Percentiles rank a stretch among this genome's conserved stretches.
phyloP scores from a whole-genome alignment of 2,113 vertebrate genomes.

The Pica pica region DNA sequence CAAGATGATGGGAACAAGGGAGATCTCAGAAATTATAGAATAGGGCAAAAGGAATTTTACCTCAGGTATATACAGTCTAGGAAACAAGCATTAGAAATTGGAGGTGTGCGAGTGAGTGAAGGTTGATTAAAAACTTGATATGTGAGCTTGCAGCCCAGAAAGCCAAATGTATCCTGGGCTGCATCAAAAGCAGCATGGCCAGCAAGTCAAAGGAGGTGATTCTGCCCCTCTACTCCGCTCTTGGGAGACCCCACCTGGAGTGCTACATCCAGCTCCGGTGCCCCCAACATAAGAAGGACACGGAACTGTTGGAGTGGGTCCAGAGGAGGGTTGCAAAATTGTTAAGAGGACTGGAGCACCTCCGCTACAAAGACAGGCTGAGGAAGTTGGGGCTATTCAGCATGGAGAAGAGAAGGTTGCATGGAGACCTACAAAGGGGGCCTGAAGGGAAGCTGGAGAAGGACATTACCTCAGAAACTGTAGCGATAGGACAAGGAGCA shows the following conservation, averaged over 20 bases:
- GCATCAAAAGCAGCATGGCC: neutral
- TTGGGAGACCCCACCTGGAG: neutral
- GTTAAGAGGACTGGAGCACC: neutral
- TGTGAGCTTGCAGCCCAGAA: neutral
- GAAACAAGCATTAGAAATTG: neutral
- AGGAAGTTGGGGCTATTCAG: neutral
- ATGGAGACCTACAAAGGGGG: neutral
- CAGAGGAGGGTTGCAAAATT: neutral
- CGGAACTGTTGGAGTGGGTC: neutral
- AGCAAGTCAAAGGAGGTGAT: neutral
- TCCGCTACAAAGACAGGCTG: neutral
- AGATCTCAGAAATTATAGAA: neutral
- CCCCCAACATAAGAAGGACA: neutral
- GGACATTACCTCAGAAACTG: neutral
- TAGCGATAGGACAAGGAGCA: neutral
- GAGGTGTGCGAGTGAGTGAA: neutral
- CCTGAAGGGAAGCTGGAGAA: rapidly evolving
- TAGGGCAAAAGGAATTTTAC: neutral
- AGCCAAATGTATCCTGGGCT: neutral
- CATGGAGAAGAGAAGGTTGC: neutral
- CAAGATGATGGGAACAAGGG: neutral
- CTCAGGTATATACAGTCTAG: neutral
- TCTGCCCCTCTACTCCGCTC: neutral
- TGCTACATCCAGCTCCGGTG: too few species aligned
- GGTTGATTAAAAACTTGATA: neutral